These are phyloP conservation scores for Drosophila ogumai DNA, from an alignment of 1,140 invertebrate species.

Conservation along the genomic window DNA sequence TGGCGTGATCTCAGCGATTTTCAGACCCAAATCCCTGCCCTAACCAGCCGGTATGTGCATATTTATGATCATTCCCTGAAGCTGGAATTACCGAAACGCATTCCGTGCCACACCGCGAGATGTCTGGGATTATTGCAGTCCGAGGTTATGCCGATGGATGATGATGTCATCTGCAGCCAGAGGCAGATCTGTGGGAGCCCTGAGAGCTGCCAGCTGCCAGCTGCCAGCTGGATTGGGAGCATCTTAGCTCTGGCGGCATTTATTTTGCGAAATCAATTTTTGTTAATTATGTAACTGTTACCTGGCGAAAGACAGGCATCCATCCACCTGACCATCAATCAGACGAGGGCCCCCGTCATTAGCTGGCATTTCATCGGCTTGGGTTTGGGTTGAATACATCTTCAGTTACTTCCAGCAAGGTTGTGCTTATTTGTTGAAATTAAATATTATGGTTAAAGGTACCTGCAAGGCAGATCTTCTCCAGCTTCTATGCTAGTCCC, in stretches of 20 bases:
- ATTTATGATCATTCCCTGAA: conserved; percentile 61
- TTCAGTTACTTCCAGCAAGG: background rate
- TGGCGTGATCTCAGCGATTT: conserved; percentile 52
- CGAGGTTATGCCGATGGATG: conserved; percentile 6
- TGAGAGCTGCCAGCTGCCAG: conserved; percentile 10
- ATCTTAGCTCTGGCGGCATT: conserved; percentile 46
- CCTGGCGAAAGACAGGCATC: conserved; percentile 22
- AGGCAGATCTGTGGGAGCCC: background rate
- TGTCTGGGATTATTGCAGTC: conserved; percentile 37
- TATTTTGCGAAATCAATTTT: conserved; percentile 64
- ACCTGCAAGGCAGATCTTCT: background rate
- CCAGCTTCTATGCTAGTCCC: background rate
- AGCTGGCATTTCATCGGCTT: conserved; percentile 22
- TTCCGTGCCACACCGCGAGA: conserved; percentile 56
- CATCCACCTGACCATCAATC: conserved; percentile 32
- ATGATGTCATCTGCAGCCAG: conserved; percentile 53
- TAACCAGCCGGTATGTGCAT: conserved; percentile 14
- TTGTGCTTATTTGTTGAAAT: background rate
- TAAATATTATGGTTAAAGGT: background rate
- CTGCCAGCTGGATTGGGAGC: conserved; percentile 51
- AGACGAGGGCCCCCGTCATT: conserved; percentile 40
- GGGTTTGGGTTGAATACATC: background rate
- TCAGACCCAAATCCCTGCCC: conserved; percentile 13
- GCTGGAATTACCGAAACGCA: conserved; percentile 71
- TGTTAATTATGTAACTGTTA: conserved; percentile 69